These are phyloP conservation scores for Phthorimaea operculella DNA, from an alignment of 1,140 invertebrate species.

Conservation along the genomic window DNA sequence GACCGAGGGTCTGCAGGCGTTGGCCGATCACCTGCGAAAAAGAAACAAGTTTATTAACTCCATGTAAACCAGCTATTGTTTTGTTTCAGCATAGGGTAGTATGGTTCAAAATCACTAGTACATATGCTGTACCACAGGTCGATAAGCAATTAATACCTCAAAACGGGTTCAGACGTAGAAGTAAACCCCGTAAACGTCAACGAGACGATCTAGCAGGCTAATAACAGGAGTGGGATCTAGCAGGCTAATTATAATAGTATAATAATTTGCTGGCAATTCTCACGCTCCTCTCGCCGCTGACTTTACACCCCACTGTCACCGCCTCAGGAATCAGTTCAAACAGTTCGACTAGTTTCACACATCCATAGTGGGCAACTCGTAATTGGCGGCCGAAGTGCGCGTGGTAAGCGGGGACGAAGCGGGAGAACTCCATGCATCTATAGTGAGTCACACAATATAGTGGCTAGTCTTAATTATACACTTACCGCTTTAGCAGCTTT, in stretches of 20 bases:
- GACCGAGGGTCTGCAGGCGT: slow-evolving; percentile 27
- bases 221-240: too few species aligned
- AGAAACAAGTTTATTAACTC: neutral
- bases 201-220: too few species aligned
- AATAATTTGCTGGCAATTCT: slow-evolving; percentile 19
- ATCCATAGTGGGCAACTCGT: slow-evolving; percentile 93
- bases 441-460: too few species aligned
- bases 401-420: slow-evolving; percentile 96
- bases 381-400: slow-evolving; percentile 95
- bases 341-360: slow-evolving; percentile 90
- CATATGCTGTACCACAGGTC: too few species aligned
- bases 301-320: slow-evolving; percentile 72
- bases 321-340: slow-evolving; percentile 92
- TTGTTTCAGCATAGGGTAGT: too few species aligned
- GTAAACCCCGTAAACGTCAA: too few species aligned
- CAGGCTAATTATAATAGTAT: too few species aligned
- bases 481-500: slow-evolving; percentile 18
- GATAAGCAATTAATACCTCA: too few species aligned
- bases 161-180: too few species aligned
- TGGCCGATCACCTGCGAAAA: slow-evolving; percentile 26
- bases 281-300: slow-evolving; percentile 39
- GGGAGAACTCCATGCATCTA: slow-evolving; percentile 90
- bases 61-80: too few species aligned
- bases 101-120: too few species aligned
- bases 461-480: too few species aligned